Evolutionary conservation across 2,888 invertebrate species (phyloP), one percentile per base, ranked within the genome.

Genomic region (Crematogaster levior): DNA sequence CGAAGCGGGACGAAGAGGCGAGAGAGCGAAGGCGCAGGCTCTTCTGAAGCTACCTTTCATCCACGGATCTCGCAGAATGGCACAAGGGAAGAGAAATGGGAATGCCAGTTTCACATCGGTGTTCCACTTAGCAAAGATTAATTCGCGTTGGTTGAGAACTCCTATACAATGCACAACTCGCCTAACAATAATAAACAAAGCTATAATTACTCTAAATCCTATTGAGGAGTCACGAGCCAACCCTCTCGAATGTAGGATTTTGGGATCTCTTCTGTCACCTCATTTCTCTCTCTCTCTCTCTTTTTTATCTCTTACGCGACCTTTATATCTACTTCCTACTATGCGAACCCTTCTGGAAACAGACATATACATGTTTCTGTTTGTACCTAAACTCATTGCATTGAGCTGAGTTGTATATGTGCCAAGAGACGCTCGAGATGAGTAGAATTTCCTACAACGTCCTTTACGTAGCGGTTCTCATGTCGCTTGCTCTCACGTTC

Each of bases 51-150:
- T 34, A 82, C 85, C 89, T 85, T 88, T 89, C 86, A 88, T 89
- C 85, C 89, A 77, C 77, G 77, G 81, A 88, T 88, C 85, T 74
- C 65, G 37, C 46, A 81, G 85, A 88, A 90, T 88, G 85, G 85
- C 80, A 79, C 43, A 74, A 51, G 24, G 27, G 56, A 58, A 61
- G 77, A 65, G 53, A 70, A 40, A 68, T 34, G 74, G 43, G 68
- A 66, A 81, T 83, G 81, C 89, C 89, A 89, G 86, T 88, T 88
- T 85, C 88, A 65, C 63, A 86, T 85, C 85, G 86, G 87, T n/a
- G n/a, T 83, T 86, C 89, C 87, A 88, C 88, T 90, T 90, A 88
- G 88, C 87, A 84, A 87, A 92, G 92, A 93, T 92, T 93, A 92
- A 93, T 93, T 93, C 91, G 88, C 90, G 91, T 91, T 93, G 93